Evolutionary conservation across 2,888 invertebrate genomes (phyloP).

Genomic region (Drosophila cyrtoloma): DNA sequence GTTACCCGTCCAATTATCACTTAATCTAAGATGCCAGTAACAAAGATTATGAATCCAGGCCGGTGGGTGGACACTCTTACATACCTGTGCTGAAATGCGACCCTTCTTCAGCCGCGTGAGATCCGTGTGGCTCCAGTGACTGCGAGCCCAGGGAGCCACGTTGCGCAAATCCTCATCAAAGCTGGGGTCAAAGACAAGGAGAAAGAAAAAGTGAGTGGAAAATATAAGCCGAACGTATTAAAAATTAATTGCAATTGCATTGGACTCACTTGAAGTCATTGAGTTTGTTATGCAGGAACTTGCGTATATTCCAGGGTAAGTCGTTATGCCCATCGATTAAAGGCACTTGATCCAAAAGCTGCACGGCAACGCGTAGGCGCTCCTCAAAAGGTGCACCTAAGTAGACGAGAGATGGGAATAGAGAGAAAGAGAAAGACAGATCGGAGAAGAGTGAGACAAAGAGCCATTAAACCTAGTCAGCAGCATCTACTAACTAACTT

Average conservation of each 20-base stretch:
- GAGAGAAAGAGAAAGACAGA: background rate
- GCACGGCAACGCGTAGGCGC: slow-evolving; percentile 90
- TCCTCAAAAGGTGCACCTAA: slow-evolving; percentile 91
- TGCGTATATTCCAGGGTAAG: slow-evolving; percentile 95
- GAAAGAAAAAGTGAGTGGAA: slow-evolving; percentile 16
- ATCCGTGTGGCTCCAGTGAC: slow-evolving; percentile 93
- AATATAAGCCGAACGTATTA: slow-evolving; percentile 22
- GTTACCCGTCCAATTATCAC: background rate
- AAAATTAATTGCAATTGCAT: slow-evolving; percentile 55
- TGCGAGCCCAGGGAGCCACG: slow-evolving; percentile 90
- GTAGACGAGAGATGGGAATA: background rate
- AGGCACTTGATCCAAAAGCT: slow-evolving; percentile 91
- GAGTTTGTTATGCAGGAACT: slow-evolving; percentile 94
- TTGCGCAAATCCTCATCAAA: slow-evolving; percentile 89
- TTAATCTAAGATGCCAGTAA: background rate
- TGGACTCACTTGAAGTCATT: slow-evolving; percentile 90
- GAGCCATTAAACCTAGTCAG: slow-evolving; percentile 33
- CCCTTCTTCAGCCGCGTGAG: slow-evolving; percentile 90
- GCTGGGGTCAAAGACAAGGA: slow-evolving; percentile 77
- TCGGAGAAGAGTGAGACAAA: background rate
- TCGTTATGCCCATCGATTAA: slow-evolving; percentile 96
- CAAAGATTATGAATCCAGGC: slow-evolving; percentile 9
- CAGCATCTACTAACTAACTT: slow-evolving; percentile 64
- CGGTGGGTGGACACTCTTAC: slow-evolving; percentile 85
- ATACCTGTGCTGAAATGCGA: slow-evolving; percentile 93